Percentiles rank a stretch among this genome's conserved stretches.
Evolutionary conservation across 2,888 invertebrate genomes (phyloP).

Genomic region (Cepaea hortensis): DNA sequence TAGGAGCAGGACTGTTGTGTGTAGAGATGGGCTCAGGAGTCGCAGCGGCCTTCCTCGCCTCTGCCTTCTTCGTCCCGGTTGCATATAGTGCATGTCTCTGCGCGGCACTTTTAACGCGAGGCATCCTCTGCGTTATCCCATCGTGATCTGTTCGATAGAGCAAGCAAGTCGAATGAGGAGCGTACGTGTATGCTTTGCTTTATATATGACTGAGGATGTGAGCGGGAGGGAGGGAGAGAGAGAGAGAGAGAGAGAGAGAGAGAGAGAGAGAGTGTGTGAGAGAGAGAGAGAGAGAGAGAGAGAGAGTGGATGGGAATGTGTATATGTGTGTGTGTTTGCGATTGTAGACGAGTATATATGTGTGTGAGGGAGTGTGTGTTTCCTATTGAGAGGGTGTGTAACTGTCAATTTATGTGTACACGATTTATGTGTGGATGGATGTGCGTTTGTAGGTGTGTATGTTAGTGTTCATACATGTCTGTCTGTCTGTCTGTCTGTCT

Average conservation of each 20-base stretch:
- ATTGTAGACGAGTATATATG: background rate
- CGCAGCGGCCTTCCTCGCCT: too few species aligned
- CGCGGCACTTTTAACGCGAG: too few species aligned
- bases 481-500: background rate
- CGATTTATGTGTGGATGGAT: background rate
- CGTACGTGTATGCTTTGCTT: background rate
- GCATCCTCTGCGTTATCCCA: too few species aligned
- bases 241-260: background rate
- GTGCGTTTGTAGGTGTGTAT: background rate
- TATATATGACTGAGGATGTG: background rate
- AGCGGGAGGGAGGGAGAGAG: background rate
- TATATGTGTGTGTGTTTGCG: background rate
- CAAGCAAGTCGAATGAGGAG: too few species aligned
- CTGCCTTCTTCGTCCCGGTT: too few species aligned
- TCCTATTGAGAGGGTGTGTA: background rate
- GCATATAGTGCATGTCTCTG: too few species aligned
- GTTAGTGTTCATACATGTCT: background rate
- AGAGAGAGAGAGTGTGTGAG: background rate
- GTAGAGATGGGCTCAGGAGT: too few species aligned
- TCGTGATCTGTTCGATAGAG: too few species aligned
- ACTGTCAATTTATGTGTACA: background rate
- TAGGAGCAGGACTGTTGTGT: too few species aligned
- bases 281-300: background rate
- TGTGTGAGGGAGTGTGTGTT: background rate
- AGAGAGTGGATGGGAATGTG: background rate